A percentile compares a stretch with the other conserved stretches of the same genome.
Evolutionary conservation across 1,140 invertebrate species (phyloP).

Genomic region (Drosophila nannoptera): DNA sequence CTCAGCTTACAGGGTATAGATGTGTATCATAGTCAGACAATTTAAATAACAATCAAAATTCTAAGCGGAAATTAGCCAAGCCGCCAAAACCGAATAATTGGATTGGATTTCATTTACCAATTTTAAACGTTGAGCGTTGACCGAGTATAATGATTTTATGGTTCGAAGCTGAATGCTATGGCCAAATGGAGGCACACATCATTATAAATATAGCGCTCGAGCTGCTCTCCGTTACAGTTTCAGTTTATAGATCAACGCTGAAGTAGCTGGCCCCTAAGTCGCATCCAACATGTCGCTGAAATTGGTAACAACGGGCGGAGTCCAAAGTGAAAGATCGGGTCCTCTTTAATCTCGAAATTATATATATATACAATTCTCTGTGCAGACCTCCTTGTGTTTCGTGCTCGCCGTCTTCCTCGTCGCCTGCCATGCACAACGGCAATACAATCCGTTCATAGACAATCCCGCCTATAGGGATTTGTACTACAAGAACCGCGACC

Average conservation of each 20-base stretch:
- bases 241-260: conserved; percentile 45
- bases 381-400: conserved; percentile 46
- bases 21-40: conserved; percentile 29
- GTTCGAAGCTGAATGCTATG: conserved; percentile 54
- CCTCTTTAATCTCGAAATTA: conserved; percentile 13
- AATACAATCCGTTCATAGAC: conserved; percentile 59
- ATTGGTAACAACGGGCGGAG: conserved; percentile 45
- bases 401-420: conserved; percentile 44
- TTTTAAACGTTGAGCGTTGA: conserved; percentile 21
- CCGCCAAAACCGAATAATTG: conserved; percentile 20
- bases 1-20: conserved; percentile 1
- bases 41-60: conserved; percentile 74
- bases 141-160: conserved; percentile 57
- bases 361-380: conserved; percentile 7
- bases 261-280: conserved; percentile 16
- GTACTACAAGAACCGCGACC: conserved; percentile 69
- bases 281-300: conserved; percentile 54
- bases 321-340: not conserved
- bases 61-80: conserved; percentile 69
- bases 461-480: conserved; percentile 60
- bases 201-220: conserved; percentile 56
- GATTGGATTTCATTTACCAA: conserved; percentile 38
- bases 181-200: conserved; percentile 24
- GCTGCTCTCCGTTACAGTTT: conserved; percentile 59
- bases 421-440: conserved; percentile 46